A percentile compares a stretch with the other conserved stretches of the same genome.
These are phyloP conservation scores for Colossoma macropomum DNA, from an alignment of 2,113 vertebrate genomes.

Conservation along the genomic window DNA sequence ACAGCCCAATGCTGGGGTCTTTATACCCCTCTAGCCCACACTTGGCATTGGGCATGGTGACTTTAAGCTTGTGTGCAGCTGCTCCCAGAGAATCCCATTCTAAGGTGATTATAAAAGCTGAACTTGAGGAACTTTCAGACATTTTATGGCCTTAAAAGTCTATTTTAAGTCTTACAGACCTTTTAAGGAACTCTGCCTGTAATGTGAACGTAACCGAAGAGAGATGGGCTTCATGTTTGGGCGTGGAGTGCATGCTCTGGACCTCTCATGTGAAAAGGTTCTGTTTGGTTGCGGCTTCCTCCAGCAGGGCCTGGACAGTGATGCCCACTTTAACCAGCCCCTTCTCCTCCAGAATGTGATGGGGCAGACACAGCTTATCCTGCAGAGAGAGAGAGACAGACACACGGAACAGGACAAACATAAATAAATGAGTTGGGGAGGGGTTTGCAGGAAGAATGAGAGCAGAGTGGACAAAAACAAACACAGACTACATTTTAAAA, in stretches of 20 bases:
- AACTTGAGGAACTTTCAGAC: too few species aligned
- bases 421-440: not conserved
- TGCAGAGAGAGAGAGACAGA: slow-evolving; percentile 66
- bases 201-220: not conserved
- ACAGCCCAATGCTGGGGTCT: too few species aligned
- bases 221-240: too few species aligned
- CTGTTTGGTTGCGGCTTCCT: slow-evolving; percentile 78
- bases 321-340: slow-evolving; percentile 90
- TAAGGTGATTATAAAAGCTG: too few species aligned
- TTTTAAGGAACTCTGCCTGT: not conserved
- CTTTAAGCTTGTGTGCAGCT: too few species aligned
- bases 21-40: too few species aligned
- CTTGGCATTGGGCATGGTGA: too few species aligned
- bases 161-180: too few species aligned
- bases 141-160: too few species aligned
- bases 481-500: not conserved
- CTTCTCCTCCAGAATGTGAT: slow-evolving; percentile 97
- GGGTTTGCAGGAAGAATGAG: not conserved
- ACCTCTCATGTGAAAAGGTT: slow-evolving; percentile 81
- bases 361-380: slow-evolving; percentile 96
- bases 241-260: not conserved
- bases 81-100: too few species aligned
- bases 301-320: slow-evolving; percentile 90
- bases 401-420: not conserved
- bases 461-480: not conserved